Evolutionary conservation across 2,888 invertebrate genomes (phyloP), one percentile per base, ranked within the genome.

Genomic region (Teleiodes luculella): DNA sequence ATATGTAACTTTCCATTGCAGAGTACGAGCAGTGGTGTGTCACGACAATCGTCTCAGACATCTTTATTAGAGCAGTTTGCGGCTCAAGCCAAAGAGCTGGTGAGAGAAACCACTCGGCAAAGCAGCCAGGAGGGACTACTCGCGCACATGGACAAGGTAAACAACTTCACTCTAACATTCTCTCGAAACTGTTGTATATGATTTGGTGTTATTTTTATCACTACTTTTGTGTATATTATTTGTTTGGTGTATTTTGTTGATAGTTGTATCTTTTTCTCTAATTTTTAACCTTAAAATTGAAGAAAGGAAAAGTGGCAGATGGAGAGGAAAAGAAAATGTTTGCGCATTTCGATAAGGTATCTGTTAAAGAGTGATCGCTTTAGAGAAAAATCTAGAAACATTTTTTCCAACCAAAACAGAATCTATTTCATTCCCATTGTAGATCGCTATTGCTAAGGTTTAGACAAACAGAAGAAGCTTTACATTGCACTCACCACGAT

Each of bases 131-230:
- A 97, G 76, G 96, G 96, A 24, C 74, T 96, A 4, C 86, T 97
- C 7, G 96, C 96, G 1, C 97, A 97, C 60, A 95, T 97, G 92
- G 97, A 97, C 72, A 97, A 97, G 93, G 96, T 96, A 85, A 46
- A 18, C n/a, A 7, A 4, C n/a, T 6, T 46, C 8, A 45, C 36
- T 46, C 43, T 56, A 43, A 11, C 47, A 36, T 16, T 16, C 16
- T 18, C 14, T 8, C 10, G 3, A 10, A 14, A 14, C 14, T 41
- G 11, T 41, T 20, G 18, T 43, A 43, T 28, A 28, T 28, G 43
- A n/a, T 43, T 20, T 43, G 20, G 28, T 43, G 13, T 4, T 43
- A 13, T 43, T 28, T 3, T 28, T 28, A 43, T 28, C 28, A 43
- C 16, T 18, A 41, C 18, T 18, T 10, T 18, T 11, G 39, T 41